These are phyloP conservation scores for Diaperis boleti DNA, from an alignment of 2,888 invertebrate species.

Conservation along the genomic window DNA sequence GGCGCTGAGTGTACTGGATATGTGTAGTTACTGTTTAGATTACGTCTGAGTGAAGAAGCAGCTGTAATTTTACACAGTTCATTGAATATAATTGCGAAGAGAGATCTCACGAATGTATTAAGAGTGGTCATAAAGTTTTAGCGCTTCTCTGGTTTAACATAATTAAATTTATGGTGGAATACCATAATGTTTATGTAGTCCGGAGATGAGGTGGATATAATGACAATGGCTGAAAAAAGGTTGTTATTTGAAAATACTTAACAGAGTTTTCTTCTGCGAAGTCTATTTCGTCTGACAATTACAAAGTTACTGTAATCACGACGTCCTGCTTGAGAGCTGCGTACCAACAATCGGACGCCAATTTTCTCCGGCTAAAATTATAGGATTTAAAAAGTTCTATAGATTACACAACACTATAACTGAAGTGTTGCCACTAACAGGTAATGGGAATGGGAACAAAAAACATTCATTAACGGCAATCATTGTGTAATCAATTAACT, in stretches of 20 bases:
- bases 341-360: background rate
- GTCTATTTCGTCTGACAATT: background rate
- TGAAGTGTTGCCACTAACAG: background rate
- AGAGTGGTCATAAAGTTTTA: conserved; percentile 23
- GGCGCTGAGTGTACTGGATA: conserved; percentile 13
- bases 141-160: conserved; percentile 20
- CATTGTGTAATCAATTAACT: too few relatives aligned
- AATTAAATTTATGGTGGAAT: conserved; percentile 25
- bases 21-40: conserved; percentile 30
- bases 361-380: background rate
- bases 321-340: background rate
- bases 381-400: background rate
- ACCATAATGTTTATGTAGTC: too few relatives aligned
- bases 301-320: background rate
- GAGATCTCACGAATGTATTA: conserved; percentile 29
- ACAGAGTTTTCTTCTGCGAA: background rate
- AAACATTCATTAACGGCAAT: background rate
- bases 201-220: background rate
- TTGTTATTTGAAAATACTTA: background rate
- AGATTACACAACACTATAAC: background rate
- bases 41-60: conserved; percentile 31
- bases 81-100: conserved; percentile 37
- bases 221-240: background rate
- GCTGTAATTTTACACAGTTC: conserved; percentile 37
- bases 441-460: background rate